These are phyloP conservation scores for Anabas testudineus DNA, from an alignment of 2,797 vertebrate species.

Conservation along the genomic window DNA sequence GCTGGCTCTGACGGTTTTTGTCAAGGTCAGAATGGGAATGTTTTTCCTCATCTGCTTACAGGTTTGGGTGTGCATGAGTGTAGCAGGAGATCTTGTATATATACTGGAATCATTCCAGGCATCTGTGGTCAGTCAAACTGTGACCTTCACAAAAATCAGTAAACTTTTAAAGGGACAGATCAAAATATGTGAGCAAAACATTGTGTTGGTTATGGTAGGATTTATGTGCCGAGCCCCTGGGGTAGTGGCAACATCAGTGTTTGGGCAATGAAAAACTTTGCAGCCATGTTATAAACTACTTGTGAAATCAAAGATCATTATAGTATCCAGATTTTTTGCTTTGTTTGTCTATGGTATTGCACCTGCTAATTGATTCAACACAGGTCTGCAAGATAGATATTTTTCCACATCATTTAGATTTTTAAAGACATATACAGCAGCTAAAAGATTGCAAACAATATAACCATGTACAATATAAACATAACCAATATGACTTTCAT, in stretches of 20 bases:
- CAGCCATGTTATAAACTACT: neutral
- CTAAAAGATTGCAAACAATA: too few species aligned
- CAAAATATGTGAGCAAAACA: neutral
- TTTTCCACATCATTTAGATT: too few species aligned
- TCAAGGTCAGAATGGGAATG: constrained; percentile 26
- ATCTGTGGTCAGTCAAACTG: constrained; percentile 35
- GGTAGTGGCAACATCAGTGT: neutral
- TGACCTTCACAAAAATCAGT: constrained; percentile 36
- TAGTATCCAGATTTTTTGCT: too few species aligned
- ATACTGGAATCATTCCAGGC: constrained; percentile 29
- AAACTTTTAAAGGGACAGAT: constrained; percentile 39
- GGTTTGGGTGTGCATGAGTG: neutral
- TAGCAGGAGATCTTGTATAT: constrained; percentile 15
- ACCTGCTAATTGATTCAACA: too few species aligned
- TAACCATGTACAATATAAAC: too few species aligned
- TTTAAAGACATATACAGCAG: too few species aligned
- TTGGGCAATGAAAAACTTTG: neutral
- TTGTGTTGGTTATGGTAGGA: neutral
- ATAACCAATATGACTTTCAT: neutral
- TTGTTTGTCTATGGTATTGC: too few species aligned
- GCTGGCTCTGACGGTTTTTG: neutral
- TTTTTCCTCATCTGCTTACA: constrained; percentile 5
- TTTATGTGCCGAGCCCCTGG: neutral
- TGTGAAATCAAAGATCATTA: constrained; percentile 18
- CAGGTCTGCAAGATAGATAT: too few species aligned